Evolutionary conservation across 1,140 invertebrate species (phyloP), one percentile per base, ranked within the genome.

Genomic region (Ericerus pela): DNA sequence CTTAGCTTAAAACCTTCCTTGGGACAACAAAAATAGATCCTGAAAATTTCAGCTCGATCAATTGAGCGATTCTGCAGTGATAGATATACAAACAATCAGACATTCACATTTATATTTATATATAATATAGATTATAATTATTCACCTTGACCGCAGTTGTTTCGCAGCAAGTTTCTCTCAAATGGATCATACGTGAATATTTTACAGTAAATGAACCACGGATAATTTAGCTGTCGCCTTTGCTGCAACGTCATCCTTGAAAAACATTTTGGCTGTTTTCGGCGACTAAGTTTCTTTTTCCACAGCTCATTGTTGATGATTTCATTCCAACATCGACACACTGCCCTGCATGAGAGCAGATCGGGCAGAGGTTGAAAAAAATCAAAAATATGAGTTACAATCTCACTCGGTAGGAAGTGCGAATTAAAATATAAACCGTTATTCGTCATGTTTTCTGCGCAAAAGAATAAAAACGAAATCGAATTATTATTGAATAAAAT

Each of bases 121-220:
- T n/a, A n/a, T n/a, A n/a, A n/a, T n/a, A n/a, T n/a, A n/a, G n/a
- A n/a, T n/a, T n/a, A n/a, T n/a, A n/a, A n/a, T n/a, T n/a, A n/a
- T n/a, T 58, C 52, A 58, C 58, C n/a, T 55, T 58, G 58, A 16
- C 58, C 58, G 22, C 58, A 58, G 10, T 52, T n/a, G 16, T 55
- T 58, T 31, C 28, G 47, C 10, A 58, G 14, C 18, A 58, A 18
- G 52, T 58, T 58, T 28, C 26, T 58, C 18, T 58, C 33, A 14
- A 55, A 58, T 18, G 54, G 54, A 53, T 58, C 54, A 29, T 55
- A 29, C 16, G 38, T 58, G 11, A 47, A 58, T 37, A 58, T 58
- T 2, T 18, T 14, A 27, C 55, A 31, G 55, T 51, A 58, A 10
- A 52, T 33, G 24, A 37, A 58, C 54, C 53, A 58, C 3, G 41